Percentiles rank a stretch among this genome's conserved stretches.
Conservation (phyloP, 1,140 invertebrate genomes). For the Diorhabda sublineata region DNA sequence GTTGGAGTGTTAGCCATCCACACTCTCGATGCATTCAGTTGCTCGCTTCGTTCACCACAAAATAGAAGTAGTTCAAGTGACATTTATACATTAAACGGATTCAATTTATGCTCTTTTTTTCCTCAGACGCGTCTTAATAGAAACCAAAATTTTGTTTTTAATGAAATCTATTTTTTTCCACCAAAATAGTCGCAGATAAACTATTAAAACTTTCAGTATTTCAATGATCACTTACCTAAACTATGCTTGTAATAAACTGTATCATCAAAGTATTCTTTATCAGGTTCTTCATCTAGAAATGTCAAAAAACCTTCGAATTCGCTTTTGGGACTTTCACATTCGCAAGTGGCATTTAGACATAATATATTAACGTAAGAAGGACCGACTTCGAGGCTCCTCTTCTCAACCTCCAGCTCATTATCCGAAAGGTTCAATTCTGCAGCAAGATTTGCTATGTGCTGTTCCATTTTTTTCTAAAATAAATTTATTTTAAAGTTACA, state of each 20-base stretch:
- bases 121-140: no score
- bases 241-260: conserved; percentile 22
- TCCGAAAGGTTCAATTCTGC: conserved; percentile 29
- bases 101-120: no score
- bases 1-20: no score
- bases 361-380: conserved; percentile 7
- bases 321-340: conserved; percentile 14
- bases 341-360: conserved; percentile 14
- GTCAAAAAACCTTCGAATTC: conserved; percentile 7
- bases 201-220: background rate
- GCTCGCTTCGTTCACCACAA: no score
- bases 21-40: no score
- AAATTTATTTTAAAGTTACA: conserved; percentile 1
- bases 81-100: no score
- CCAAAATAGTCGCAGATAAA: no score
- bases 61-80: no score
- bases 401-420: background rate
- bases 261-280: background rate
- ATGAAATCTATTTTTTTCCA: no score
- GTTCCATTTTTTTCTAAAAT: conserved; percentile 31
- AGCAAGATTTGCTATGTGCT: conserved; percentile 24
- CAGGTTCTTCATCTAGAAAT: background rate
- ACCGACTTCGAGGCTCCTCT: background rate
- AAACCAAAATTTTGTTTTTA: no score
- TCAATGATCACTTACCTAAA: conserved; percentile 18